A percentile compares a stretch with the other conserved stretches of the same genome.
phyloP scores from a whole-genome alignment of 2,113 vertebrate genomes.

The Tachysurus fulvidraco region DNA sequence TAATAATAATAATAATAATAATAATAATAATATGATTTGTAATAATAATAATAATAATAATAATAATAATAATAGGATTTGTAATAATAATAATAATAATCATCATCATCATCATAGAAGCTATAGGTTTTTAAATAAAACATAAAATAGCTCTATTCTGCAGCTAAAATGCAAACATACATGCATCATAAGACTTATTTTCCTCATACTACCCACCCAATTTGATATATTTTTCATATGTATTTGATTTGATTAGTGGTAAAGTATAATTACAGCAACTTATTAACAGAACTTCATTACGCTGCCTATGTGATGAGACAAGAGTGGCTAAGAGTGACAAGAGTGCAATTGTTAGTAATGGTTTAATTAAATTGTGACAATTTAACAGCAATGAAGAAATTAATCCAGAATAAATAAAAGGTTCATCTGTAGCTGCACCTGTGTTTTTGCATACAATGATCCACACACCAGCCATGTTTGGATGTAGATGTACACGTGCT shows the following conservation, averaged over 20 bases:
- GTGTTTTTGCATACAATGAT: not conserved
- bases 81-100: too few species aligned
- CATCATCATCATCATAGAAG: too few species aligned
- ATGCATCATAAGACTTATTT: not conserved
- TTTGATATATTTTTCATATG: not conserved
- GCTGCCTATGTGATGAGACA: not conserved
- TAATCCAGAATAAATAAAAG: not conserved
- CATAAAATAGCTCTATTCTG: not conserved
- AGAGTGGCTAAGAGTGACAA: not conserved
- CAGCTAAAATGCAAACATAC: not conserved
- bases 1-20: not conserved
- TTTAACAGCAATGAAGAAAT: constrained; percentile 11
- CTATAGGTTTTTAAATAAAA: not conserved
- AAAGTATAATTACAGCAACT: not conserved
- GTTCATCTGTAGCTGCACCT: not conserved
- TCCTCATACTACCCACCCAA: not conserved
- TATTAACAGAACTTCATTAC: not conserved
- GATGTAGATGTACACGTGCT: not conserved
- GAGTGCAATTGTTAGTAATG: not conserved
- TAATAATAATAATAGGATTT: too few species aligned
- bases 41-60: too few species aligned
- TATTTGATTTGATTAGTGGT: not conserved
- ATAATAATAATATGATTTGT: too few species aligned
- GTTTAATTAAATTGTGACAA: constrained; percentile 23
- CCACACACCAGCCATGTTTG: not conserved